phyloP scores from a whole-genome alignment of 2,888 invertebrate genomes.

The Cataglyphis cursor region DNA sequence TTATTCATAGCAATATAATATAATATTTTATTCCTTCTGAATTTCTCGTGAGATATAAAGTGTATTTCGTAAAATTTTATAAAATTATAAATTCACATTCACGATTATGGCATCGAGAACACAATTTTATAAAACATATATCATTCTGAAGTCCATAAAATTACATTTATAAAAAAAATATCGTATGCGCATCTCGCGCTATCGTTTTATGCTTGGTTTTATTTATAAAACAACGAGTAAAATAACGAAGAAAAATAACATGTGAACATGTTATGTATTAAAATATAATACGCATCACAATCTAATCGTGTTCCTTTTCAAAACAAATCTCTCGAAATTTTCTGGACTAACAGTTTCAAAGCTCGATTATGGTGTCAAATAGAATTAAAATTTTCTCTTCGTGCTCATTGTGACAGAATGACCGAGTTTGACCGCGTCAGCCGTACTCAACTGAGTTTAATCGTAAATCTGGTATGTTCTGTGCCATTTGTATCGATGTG shows the following conservation, averaged over 20 bases:
- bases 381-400: constrained; percentile 37
- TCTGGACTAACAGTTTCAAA: constrained; percentile 36
- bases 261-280: not conserved
- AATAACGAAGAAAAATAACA: constrained; percentile 16
- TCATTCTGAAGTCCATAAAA: not conserved
- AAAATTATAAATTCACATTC: not conserved
- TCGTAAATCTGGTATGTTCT: constrained; percentile 68
- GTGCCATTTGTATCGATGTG: constrained; percentile 56
- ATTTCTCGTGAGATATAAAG: not conserved
- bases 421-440: constrained; percentile 34
- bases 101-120: constrained; percentile 40
- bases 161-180: constrained; percentile 12
- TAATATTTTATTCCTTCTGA: not conserved
- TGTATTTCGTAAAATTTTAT: not conserved
- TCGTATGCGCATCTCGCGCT: not conserved
- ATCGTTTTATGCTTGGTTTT: constrained; percentile 17
- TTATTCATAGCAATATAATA: not conserved
- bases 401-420: constrained; percentile 29
- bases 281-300: not conserved
- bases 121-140: not conserved
- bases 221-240: constrained; percentile 22
- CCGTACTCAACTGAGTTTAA: constrained; percentile 45
- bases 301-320: constrained; percentile 28
- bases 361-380: constrained; percentile 41
- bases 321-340: constrained; percentile 30